These are phyloP conservation scores for Melanogrammus aeglefinus DNA, from an alignment of 2,797 vertebrate genomes.

Conservation along the genomic window DNA sequence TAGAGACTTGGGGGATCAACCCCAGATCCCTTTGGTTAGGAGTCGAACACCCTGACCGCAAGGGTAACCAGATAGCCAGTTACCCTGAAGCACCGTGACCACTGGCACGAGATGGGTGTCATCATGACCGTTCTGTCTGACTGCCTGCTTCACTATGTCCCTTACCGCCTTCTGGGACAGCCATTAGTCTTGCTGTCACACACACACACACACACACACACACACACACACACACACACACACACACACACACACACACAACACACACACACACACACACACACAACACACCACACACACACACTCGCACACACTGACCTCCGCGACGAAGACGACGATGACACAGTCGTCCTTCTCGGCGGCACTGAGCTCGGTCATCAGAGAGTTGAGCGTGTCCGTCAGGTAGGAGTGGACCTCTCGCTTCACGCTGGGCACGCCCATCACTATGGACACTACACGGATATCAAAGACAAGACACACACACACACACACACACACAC, in stretches of 20 bases:
- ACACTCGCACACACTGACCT: conserved; percentile 73
- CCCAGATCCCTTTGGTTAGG: too few species aligned
- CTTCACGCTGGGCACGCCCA: conserved; percentile 96
- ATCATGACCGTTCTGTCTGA: neutral
- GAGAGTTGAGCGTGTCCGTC: conserved; percentile 91
- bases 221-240: conserved; percentile 14
- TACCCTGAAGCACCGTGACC: neutral
- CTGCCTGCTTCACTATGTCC: neutral
- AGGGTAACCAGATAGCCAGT: neutral
- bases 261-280: too few species aligned
- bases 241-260: conserved; percentile 34
- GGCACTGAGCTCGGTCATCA: conserved; percentile 90
- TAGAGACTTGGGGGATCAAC: too few species aligned
- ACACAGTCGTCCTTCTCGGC: conserved; percentile 93
- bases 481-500: too few species aligned
- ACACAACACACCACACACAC: too few species aligned
- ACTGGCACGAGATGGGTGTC: neutral
- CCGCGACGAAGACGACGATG: conserved; percentile 95
- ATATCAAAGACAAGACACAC: neutral
- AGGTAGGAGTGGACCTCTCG: conserved; percentile 95
- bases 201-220: conserved; percentile 3
- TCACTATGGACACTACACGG: conserved; percentile 87
- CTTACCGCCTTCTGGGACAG: neutral
- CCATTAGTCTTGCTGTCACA: neutral
- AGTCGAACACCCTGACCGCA: too few species aligned